Base-by-base conservation (phyloP, 1,140 invertebrate species). In the Platorchestia sp. region DNA sequence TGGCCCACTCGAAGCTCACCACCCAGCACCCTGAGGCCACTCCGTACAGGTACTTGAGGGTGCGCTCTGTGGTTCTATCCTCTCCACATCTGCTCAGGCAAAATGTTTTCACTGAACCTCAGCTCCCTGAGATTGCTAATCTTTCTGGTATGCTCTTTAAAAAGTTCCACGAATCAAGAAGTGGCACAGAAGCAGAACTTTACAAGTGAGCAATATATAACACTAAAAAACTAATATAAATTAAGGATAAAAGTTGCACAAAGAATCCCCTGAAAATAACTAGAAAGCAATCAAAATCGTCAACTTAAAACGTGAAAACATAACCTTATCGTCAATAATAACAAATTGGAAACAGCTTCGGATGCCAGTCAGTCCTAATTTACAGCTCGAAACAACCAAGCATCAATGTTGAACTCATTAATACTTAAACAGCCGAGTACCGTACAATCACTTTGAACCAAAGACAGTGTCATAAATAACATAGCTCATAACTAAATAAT, bases 11-110 rank as follows among this genome's bases (percentile, higher is more conserved):
- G 40, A 45, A 93, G 45, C 91, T 47, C 6, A 93, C 7, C 10
- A 93, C 91, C 91, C 91, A 93, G 45, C 91, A 45, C 41, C 91
- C 91, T 40, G 91, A 93, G 10, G 91, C 91, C 43, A 93, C 91
- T 3, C 91, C 91, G 45, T 41, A 93, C 91, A 93, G 45, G 45
- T 93, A 93, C 45, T 93, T 45, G 43, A 93, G 45, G 6, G 91
- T 93, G 36, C 91, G 91, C 45, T 93, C 91, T 0, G 91, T 93
- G 43, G 91, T 93, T 22, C 45, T 47, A 40, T 93, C 91, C 40
- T 44, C 91, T n/a, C 43, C 91, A 93, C 91, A 93, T 36, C 91
- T 93, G 91, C 45, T 41, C 43, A 19, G 40, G 14, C 53, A 36
- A 75, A 75, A 75, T 36, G 36, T 75, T 75, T 75, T 75, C 14